A percentile compares a stretch with the other conserved stretches of the same genome.
phyloP scores from a whole-genome alignment of 2,888 invertebrate species.

The Morpho achilles region DNA sequence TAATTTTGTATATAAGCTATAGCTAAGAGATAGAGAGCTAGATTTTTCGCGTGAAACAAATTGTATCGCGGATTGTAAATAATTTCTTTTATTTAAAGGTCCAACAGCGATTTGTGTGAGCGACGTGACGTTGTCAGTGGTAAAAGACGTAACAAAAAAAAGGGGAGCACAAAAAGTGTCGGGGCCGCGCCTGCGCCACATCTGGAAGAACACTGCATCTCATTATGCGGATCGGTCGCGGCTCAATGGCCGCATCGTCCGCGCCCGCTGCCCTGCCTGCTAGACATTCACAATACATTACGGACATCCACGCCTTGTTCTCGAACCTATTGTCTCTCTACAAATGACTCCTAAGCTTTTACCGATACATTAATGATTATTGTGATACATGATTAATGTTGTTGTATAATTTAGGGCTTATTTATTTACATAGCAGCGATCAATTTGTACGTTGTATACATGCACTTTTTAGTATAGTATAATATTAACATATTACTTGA shows the following conservation, averaged over 20 bases:
- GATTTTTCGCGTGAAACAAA: too few relatives aligned
- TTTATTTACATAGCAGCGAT: too few relatives aligned
- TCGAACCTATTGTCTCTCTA: constrained; percentile 28
- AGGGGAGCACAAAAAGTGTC: constrained; percentile 60
- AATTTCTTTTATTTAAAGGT: constrained; percentile 24
- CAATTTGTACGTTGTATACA: too few relatives aligned
- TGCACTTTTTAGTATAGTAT: too few relatives aligned
- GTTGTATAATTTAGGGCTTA: too few relatives aligned
- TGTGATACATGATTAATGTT: too few relatives aligned
- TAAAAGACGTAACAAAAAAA: constrained; percentile 40
- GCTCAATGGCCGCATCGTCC: constrained; percentile 50
- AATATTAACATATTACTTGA: too few relatives aligned
- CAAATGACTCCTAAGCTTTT: constrained; percentile 9
- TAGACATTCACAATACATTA: constrained; percentile 22
- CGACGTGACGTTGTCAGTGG: constrained; percentile 39
- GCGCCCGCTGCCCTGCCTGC: constrained; percentile 31
- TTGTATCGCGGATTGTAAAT: constrained; percentile 10
- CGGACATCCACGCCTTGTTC: constrained; percentile 24
- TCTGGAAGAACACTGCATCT: constrained; percentile 73
- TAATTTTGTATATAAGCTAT: too few relatives aligned
- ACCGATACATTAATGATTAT: too few relatives aligned
- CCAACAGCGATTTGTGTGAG: constrained; percentile 22
- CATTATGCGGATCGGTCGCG: constrained; percentile 69
- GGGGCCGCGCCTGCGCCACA: constrained; percentile 72
- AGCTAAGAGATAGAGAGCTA: too few relatives aligned